phyloP scores from a whole-genome alignment of 2,797 vertebrate species.

The Hapalemur alaotrensis region DNA sequence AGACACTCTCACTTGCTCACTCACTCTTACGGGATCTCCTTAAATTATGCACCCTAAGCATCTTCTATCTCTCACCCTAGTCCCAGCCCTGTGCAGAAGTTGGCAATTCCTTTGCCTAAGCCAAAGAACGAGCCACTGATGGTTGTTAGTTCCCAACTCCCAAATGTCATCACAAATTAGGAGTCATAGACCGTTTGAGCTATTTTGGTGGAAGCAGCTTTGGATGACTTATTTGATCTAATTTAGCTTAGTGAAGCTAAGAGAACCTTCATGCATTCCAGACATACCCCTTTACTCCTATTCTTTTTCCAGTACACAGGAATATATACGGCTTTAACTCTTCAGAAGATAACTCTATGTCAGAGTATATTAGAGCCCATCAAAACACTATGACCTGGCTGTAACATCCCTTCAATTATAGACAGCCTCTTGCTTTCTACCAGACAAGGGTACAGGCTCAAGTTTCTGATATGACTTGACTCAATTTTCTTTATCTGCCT shows the following conservation, averaged over 20 bases:
- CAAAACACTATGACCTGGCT: background rate
- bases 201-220: background rate
- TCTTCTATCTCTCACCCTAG: background rate
- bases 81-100: background rate
- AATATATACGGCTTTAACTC: background rate
- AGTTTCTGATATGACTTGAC: background rate
- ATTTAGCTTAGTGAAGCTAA: background rate
- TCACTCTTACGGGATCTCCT: background rate
- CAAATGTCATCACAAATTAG: background rate
- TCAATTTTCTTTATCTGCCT: conserved; percentile 33
- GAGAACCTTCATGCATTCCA: background rate
- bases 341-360: background rate
- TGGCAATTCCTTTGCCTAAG: background rate
- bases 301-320: background rate
- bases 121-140: background rate
- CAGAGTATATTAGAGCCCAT: background rate
- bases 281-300: background rate
- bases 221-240: background rate
- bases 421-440: conserved; percentile 29
- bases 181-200: background rate
- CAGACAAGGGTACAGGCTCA: background rate
- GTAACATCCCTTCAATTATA: background rate
- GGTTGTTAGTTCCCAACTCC: background rate
- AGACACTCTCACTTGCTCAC: background rate
- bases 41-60: accelerated